Base-by-base conservation (phyloP, 2,888 invertebrate genomes). In the Timema podura region DNA sequence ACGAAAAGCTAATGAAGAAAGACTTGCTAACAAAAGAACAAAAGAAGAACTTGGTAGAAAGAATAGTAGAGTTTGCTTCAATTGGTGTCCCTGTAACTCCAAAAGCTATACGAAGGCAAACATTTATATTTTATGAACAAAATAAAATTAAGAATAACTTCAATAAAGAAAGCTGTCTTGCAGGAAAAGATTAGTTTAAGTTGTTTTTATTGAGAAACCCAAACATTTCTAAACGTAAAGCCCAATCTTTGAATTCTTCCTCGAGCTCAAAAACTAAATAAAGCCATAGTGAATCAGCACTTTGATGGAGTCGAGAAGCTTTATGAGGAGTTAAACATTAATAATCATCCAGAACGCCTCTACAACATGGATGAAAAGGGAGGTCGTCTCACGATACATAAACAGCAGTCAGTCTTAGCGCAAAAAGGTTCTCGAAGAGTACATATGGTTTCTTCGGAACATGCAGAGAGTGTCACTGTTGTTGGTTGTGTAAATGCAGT, bases 161-260 rank as follows among this genome's bases (percentile, higher is more conserved):
- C 30, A 30, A 30, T 30, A 30, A 30, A 30, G 30, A 30, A 30
- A 30, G 30, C 3, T 1, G 30, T 30, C 30, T 2, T 3, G 3
- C 30, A 3, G 30, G 30, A 30, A 30, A 30, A 30, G 30, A 30
- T 30, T 30, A 3, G 30, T 30, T 30, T 30, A 74, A 67, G 65
- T 73, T 47, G n/a, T 76, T 76, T 71, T 51, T 75, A 47, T 68
- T 69, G 48, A 48, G 73, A 48, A 67, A 77, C 72, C 76, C 75
- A 15, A 73, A 75, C 49, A 69, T 78, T 46, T 68, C 73, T 3
- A 73, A 69, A 54, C 30, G 77, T 47, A 77, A 75, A 70, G 75
- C 76, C 45, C 77, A 77, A 68, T 68, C 68, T 10, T 73, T 78
- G 74, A 78, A 77, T n/a, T 70, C 72, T 74, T 59, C 76, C 74